phyloP scores from a whole-genome alignment of 2,888 invertebrate genomes.

The Rhorus exstirpatorius region DNA sequence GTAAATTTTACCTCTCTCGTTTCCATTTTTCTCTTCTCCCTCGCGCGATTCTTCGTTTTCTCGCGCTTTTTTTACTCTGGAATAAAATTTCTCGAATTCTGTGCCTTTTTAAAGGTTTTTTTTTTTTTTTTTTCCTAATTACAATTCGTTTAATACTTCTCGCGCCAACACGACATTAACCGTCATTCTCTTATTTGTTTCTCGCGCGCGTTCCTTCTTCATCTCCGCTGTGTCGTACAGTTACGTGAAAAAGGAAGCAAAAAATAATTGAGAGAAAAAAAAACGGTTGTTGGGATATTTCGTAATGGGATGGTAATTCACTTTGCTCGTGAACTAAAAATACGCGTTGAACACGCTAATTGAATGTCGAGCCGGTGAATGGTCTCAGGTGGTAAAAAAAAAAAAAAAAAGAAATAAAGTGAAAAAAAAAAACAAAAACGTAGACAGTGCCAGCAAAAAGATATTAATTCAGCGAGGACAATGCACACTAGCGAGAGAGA shows the following conservation, averaged over 20 bases:
- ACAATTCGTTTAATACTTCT: background rate
- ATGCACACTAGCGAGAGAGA: background rate
- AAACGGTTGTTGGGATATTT: constrained; percentile 44
- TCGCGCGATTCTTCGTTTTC: background rate
- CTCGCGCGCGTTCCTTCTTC: constrained; percentile 19
- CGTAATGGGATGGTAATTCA: constrained; percentile 67
- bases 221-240: constrained; percentile 4
- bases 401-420: constrained; percentile 5
- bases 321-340: constrained; percentile 60
- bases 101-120: constrained; percentile 36
- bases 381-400: background rate
- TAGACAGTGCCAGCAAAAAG: constrained; percentile 45
- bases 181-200: constrained; percentile 23
- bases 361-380: constrained; percentile 61
- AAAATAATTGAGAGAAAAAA: constrained; percentile 7
- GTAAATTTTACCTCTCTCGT: constrained; percentile 9
- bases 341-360: constrained; percentile 61
- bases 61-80: constrained; percentile 15
- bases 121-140: constrained; percentile 6
- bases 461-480: constrained; percentile 39
- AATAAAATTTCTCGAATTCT: constrained; percentile 43
- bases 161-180: constrained; percentile 24
- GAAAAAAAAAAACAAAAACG: constrained; percentile 31
- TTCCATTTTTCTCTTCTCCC: constrained; percentile 19
- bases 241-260: constrained; percentile 17